These are phyloP conservation scores for Coenobita brevimanus DNA, from an alignment of 1,140 invertebrate genomes.

Conservation along the genomic window DNA sequence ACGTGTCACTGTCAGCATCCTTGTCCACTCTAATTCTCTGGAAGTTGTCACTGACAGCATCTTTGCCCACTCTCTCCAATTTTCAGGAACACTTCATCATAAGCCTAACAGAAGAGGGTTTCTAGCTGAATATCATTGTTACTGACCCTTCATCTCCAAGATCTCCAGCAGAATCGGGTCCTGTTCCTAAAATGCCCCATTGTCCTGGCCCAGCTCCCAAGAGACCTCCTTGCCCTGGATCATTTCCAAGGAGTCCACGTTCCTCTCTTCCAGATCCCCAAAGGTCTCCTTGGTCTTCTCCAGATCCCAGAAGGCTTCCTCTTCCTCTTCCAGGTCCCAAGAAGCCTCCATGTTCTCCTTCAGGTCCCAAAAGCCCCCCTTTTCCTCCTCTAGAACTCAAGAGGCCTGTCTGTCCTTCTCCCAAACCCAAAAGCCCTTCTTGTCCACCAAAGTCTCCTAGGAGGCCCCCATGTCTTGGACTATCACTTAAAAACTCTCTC, in stretches of 20 bases:
- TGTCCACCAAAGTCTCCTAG: slow-evolving; percentile 16
- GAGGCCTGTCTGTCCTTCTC: too few relatives aligned
- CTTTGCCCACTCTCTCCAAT: neutral
- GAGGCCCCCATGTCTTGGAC: slow-evolving; percentile 19
- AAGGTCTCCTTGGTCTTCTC: too few relatives aligned
- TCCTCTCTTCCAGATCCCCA: too few relatives aligned
- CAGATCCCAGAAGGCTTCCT: too few relatives aligned
- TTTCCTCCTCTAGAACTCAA: too few relatives aligned
- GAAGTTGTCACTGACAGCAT: neutral
- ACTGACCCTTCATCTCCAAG: neutral
- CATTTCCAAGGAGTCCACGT: too few relatives aligned
- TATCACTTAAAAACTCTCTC: neutral
- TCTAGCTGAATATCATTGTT: too few relatives aligned
- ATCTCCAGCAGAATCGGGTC: slow-evolving; percentile 27
- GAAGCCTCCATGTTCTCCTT: too few relatives aligned
- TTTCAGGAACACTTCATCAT: neutral
- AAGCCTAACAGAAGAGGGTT: slow-evolving; percentile 17
- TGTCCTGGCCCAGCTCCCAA: slow-evolving; percentile 21
- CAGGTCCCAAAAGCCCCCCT: too few relatives aligned
- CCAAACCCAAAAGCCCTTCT: slow-evolving; percentile 24
- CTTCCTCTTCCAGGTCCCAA: too few relatives aligned
- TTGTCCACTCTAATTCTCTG: neutral
- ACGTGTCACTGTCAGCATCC: too few relatives aligned
- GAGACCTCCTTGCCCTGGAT: neutral
- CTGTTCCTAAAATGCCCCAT: slow-evolving; percentile 36